Conservation (phyloP, 2,113 vertebrate genomes). For the Channa argus region DNA sequence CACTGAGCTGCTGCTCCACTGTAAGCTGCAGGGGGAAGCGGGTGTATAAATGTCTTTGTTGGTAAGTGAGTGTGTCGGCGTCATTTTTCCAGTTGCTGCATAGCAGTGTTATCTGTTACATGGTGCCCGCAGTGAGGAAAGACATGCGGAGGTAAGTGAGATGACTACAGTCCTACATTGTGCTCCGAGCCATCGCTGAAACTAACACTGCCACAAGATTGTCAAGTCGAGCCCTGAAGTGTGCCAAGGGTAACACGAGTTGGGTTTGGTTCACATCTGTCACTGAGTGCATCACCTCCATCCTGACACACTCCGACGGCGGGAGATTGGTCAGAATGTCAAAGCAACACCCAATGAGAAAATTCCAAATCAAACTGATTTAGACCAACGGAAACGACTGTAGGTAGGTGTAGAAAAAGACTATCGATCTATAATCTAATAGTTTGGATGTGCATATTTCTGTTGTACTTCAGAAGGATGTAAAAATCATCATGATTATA, state of each 20-base stretch:
- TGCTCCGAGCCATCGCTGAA: slow-evolving; percentile 4
- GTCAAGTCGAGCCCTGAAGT: slow-evolving; percentile 11
- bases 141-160: slow-evolving; percentile 30
- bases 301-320: no score
- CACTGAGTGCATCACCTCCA: no score
- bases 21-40: background rate
- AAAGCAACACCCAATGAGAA: no score
- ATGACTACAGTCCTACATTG: background rate
- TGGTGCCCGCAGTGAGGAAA: slow-evolving; percentile 9
- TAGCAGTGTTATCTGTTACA: slow-evolving; percentile 23
- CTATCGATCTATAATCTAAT: no score
- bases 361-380: no score
- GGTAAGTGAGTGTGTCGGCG: slow-evolving; percentile 5
- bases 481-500: no score
- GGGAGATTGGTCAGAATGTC: no score
- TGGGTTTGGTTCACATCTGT: background rate
- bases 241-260: slow-evolving; percentile 35
- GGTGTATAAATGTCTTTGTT: slow-evolving; percentile 10
- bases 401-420: no score
- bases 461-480: no score
- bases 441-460: no score
- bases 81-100: slow-evolving; percentile 42
- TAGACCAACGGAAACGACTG: no score
- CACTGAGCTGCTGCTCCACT: background rate
- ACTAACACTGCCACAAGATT: slow-evolving; percentile 4